A percentile compares a stretch with the other conserved stretches of the same genome.
phyloP scores from a whole-genome alignment of 2,797 vertebrate species.

The Vipera ursinii region DNA sequence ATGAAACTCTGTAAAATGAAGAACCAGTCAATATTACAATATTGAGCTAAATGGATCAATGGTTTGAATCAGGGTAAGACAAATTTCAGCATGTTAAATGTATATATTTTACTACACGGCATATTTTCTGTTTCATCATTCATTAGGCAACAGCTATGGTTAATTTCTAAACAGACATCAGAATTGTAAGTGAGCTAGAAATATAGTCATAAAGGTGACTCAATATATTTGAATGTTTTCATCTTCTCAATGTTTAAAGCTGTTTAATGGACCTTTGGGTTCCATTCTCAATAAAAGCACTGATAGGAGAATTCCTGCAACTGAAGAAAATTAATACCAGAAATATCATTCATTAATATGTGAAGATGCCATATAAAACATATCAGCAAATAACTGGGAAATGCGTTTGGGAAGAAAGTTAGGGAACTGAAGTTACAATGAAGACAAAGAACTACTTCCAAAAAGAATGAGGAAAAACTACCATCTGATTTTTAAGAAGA shows the following conservation, averaged over 20 bases:
- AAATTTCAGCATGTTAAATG: not conserved
- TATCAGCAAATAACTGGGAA: not conserved
- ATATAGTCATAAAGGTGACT: not conserved
- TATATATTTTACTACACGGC: not conserved
- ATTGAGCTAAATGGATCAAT: not conserved
- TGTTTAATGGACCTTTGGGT: conserved; percentile 3
- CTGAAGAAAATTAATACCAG: conserved; percentile 15
- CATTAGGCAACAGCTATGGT: not conserved
- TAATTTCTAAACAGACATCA: not conserved
- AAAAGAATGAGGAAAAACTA: not conserved
- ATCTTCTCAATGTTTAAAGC: conserved; percentile 12
- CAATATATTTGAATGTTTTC: conserved; percentile 13
- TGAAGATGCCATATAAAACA: conserved; percentile 11
- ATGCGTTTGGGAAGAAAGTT: conserved; percentile 16
- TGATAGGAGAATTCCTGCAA: not conserved
- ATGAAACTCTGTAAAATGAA: not conserved
- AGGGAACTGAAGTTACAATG: not conserved
- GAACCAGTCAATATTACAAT: not conserved
- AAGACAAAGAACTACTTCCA: not conserved
- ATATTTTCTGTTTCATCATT: not conserved
- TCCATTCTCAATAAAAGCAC: not conserved
- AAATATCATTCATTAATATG: conserved; percentile 13
- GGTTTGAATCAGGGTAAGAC: not conserved
- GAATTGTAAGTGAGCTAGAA: conserved; percentile 7
- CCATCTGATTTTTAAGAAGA: not conserved